Evolutionary conservation across 2,113 vertebrate genomes (phyloP).

Genomic region (Nyctibius bracteatus): DNA sequence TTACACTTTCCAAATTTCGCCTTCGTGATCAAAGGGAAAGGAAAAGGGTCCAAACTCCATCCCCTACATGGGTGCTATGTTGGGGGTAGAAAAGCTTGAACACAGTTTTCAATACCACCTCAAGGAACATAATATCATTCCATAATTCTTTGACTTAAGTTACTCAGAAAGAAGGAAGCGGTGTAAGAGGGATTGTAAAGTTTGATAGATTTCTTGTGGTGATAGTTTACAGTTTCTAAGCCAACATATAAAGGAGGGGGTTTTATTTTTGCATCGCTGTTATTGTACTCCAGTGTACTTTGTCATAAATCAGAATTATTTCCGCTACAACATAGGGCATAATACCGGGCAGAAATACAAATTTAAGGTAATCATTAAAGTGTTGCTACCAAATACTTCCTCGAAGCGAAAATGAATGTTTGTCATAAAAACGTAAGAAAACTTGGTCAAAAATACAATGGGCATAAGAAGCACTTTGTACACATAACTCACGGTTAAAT

Average conservation of each 20-base stretch:
- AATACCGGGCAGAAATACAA: conserved; percentile 52
- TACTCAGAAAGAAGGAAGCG: conserved; percentile 59
- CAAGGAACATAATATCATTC: conserved; percentile 62
- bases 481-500: conserved; percentile 47
- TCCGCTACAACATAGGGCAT: conserved; percentile 53
- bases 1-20: neutral
- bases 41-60: neutral
- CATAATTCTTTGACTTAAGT: conserved; percentile 65
- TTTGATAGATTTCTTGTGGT: conserved; percentile 69
- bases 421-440: conserved; percentile 13
- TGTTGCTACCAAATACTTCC: conserved; percentile 37
- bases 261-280: conserved; percentile 65
- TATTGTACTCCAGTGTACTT: conserved; percentile 64
- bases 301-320: conserved; percentile 72
- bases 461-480: neutral
- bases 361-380: conserved; percentile 66
- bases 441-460: conserved; percentile 35
- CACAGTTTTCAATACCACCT: conserved; percentile 47
- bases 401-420: conserved; percentile 17
- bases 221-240: conserved; percentile 67
- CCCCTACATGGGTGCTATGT: neutral
- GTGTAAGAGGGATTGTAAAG: conserved; percentile 67
- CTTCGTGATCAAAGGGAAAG: neutral
- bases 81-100: conserved; percentile 13
- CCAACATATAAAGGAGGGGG: conserved; percentile 63